These are phyloP conservation scores for Cettia cetti DNA, from an alignment of 2,113 vertebrate genomes.

Conservation along the genomic window DNA sequence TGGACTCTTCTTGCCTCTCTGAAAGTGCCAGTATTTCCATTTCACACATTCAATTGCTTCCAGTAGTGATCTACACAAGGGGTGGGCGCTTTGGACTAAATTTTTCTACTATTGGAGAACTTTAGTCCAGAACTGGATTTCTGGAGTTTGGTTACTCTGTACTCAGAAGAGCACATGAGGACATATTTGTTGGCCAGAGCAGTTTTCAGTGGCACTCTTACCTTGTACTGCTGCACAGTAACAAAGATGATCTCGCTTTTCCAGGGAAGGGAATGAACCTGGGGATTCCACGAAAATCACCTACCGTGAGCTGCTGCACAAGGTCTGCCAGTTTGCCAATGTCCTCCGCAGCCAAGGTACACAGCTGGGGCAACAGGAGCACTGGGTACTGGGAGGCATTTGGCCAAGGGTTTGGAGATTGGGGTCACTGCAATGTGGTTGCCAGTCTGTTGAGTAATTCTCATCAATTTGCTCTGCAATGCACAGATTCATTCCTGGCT, in stretches of 20 bases:
- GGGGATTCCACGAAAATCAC: conserved; percentile 84
- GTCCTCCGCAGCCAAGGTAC: conserved; percentile 86
- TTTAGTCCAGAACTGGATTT: background rate
- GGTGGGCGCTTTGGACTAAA: background rate
- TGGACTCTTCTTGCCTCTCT: background rate
- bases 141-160: background rate
- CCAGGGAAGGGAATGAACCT: conserved; percentile 95
- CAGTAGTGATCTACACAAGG: background rate
- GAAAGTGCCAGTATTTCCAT: background rate
- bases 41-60: background rate
- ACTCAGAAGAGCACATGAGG: background rate
- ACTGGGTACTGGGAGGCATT: background rate
- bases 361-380: background rate
- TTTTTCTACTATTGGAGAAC: background rate
- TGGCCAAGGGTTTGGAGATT: background rate
- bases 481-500: background rate
- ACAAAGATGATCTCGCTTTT: background rate
- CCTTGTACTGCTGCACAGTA: background rate
- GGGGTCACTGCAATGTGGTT: background rate
- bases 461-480: background rate
- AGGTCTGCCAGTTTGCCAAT: conserved; percentile 92
- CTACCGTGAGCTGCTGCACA: conserved; percentile 86
- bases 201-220: background rate
- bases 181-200: background rate
- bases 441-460: background rate